phyloP scores from a whole-genome alignment of 2,797 vertebrate species.

The Aythya fuligula region DNA sequence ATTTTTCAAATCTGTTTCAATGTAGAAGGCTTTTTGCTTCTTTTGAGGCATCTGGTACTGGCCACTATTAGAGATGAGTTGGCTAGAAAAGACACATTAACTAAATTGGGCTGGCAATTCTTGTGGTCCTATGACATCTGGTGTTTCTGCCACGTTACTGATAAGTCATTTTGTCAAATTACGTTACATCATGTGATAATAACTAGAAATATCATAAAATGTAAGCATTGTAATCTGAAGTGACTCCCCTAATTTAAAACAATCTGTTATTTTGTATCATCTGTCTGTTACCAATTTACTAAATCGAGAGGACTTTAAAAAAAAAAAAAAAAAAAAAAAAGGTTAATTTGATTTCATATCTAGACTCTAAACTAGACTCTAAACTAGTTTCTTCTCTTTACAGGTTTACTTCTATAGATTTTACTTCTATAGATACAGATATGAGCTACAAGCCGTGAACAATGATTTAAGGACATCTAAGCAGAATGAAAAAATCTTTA shows the following conservation, averaged over 20 bases:
- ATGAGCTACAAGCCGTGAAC: neutral
- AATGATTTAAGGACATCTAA: neutral
- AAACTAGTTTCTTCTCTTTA: neutral
- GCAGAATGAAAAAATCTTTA: neutral
- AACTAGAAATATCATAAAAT: slow-evolving; percentile 27
- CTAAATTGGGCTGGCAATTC: slow-evolving; percentile 29
- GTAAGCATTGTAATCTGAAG: slow-evolving; percentile 11
- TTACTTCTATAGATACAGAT: neutral
- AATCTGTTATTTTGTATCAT: slow-evolving; percentile 34
- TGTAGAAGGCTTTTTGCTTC: neutral
- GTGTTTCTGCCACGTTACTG: slow-evolving; percentile 37
- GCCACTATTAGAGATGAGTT: neutral
- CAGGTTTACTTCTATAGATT: neutral
- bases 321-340: neutral
- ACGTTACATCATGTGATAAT: slow-evolving; percentile 11
- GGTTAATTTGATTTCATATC: neutral
- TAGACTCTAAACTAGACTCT: neutral
- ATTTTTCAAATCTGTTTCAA: neutral
- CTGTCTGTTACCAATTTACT: slow-evolving; percentile 24
- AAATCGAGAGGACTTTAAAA: neutral
- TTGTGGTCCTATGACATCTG: slow-evolving; percentile 45
- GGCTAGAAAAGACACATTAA: slow-evolving; percentile 12
- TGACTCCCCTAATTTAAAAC: slow-evolving; percentile 30
- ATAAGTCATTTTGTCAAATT: slow-evolving; percentile 53
- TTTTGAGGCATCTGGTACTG: slow-evolving; percentile 22